Evolutionary conservation across 2,113 vertebrate genomes (phyloP).

Genomic region (Corapipo altera): DNA sequence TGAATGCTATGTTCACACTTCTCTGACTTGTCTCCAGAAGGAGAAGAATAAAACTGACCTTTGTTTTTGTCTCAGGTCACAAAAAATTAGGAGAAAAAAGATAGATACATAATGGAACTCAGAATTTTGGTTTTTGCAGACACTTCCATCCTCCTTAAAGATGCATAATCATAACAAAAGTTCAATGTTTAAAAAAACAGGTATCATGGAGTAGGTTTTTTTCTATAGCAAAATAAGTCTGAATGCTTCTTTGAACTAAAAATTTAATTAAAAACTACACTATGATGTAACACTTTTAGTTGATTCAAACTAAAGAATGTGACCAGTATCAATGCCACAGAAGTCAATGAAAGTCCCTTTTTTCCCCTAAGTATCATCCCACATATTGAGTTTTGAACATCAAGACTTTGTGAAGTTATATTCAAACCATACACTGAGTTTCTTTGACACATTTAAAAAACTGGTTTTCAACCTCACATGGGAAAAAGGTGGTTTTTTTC

Average conservation of each 20-base stretch:
- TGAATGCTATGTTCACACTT: background rate
- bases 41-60: background rate
- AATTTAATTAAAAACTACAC: background rate
- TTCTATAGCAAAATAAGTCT: background rate
- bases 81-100: background rate
- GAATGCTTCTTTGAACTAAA: background rate
- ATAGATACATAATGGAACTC: background rate
- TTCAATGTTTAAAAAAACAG: background rate
- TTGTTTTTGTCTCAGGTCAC: background rate
- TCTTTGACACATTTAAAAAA: background rate
- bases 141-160: background rate
- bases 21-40: background rate
- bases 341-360: background rate
- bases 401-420: rapidly evolving
- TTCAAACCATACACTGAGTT: background rate
- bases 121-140: background rate
- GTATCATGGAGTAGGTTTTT: background rate
- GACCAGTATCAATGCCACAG: background rate
- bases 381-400: background rate
- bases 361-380: background rate
- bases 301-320: background rate
- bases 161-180: background rate
- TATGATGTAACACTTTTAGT: background rate
- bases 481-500: background rate
- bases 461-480: background rate